phyloP scores from a whole-genome alignment of 2,888 invertebrate species.

The Timandra comae region DNA sequence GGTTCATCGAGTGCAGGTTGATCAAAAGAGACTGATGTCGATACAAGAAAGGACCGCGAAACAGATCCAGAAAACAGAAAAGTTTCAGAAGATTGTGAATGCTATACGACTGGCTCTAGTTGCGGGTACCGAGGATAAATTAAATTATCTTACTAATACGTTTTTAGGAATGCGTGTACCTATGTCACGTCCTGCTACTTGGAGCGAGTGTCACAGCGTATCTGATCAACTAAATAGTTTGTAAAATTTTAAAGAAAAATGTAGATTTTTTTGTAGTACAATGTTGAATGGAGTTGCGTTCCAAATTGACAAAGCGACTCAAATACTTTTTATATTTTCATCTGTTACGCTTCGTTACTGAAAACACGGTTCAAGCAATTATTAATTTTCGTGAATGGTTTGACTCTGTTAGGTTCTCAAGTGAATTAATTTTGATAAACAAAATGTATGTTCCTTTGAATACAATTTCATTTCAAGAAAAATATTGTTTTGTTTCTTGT shows the following conservation, averaged over 20 bases:
- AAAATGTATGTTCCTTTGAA: too few relatives aligned
- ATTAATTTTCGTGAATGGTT: constrained; percentile 19
- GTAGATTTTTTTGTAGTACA: constrained; percentile 26
- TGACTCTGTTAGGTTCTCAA: too few relatives aligned
- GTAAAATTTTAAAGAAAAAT: constrained; percentile 10
- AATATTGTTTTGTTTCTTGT: too few relatives aligned
- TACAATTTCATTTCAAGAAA: too few relatives aligned
- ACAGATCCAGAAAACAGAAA: constrained; percentile 38
- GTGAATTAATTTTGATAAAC: too few relatives aligned
- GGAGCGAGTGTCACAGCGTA: constrained; percentile 26
- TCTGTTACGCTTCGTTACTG: constrained; percentile 27
- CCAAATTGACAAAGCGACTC: constrained; percentile 32
- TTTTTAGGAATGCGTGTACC: constrained; percentile 6
- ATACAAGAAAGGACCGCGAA: constrained; percentile 48
- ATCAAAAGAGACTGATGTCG: constrained; percentile 43
- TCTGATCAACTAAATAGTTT: constrained; percentile 16
- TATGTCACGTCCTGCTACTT: constrained; percentile 15
- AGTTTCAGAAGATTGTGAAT: constrained; percentile 37
- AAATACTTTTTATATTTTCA: constrained; percentile 22
- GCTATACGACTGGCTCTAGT: constrained; percentile 34
- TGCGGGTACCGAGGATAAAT: constrained; percentile 16
- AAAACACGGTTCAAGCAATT: constrained; percentile 33
- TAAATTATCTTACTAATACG: constrained; percentile 20
- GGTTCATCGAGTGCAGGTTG: constrained; percentile 39
- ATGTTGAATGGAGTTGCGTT: constrained; percentile 27